Conservation (phyloP, 37 sponge, comb jelly and placozoan species). For the Mnemiopsis leidyi region DNA sequence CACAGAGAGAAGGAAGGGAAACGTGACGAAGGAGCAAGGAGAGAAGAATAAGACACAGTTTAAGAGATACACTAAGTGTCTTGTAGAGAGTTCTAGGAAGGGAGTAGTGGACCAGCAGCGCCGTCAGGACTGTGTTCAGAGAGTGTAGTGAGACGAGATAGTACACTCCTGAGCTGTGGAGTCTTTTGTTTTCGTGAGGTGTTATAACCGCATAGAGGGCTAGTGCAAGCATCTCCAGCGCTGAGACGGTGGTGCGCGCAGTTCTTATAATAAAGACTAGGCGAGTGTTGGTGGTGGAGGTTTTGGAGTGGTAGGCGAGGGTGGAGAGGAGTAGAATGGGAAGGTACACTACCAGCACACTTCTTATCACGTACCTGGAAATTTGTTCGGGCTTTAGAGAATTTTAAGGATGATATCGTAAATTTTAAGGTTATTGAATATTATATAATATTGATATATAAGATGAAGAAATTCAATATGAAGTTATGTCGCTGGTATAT, state of each 20-base stretch:
- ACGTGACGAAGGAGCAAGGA: not conserved
- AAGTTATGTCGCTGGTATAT: no score
- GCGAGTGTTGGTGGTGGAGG: not conserved
- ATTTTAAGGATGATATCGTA: no score
- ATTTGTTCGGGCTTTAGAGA: no score
- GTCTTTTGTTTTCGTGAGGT: not conserved
- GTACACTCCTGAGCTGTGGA: not conserved
- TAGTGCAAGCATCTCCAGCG: not conserved
- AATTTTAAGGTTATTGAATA: no score
- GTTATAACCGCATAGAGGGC: not conserved
- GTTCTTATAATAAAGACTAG: not conserved
- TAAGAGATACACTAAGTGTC: not conserved
- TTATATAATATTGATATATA: not conserved
- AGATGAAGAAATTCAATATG: not conserved
- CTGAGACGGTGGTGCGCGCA: not conserved
- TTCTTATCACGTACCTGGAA: conserved; percentile 49
- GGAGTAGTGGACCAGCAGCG: not conserved
- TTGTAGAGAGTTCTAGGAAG: not conserved
- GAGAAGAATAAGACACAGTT: not conserved
- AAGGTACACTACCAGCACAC: conserved; percentile 11
- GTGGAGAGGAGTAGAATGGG: conserved; percentile 34
- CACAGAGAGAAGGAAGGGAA: not conserved
- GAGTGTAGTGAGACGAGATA: not conserved
- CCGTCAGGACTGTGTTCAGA: not conserved
- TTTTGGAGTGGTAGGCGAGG: conserved; percentile 18